These are phyloP conservation scores for Burhinus oedicnemus DNA, from an alignment of 2,113 vertebrate species.

Conservation along the genomic window DNA sequence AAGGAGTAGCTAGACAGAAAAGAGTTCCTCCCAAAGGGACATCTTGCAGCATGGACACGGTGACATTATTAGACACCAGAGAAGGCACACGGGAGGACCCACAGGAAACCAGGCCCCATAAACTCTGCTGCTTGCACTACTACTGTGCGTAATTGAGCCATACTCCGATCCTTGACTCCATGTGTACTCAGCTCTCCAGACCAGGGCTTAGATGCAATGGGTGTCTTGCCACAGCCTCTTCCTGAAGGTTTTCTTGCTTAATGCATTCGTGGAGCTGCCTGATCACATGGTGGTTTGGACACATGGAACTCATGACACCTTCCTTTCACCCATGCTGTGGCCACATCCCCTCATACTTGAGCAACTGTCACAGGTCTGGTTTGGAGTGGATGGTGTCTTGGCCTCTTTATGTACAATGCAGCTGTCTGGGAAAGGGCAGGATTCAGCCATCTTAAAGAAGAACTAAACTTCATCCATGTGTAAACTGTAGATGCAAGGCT, in stretches of 20 bases:
- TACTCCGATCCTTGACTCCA: background rate
- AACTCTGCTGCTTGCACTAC: background rate
- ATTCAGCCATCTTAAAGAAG: background rate
- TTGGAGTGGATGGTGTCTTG: background rate
- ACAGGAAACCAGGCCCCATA: background rate
- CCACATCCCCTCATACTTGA: background rate
- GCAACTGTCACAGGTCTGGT: fast-evolving
- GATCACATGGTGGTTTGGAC: background rate
- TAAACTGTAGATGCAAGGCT: background rate
- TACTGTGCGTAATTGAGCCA: background rate
- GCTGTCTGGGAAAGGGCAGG: background rate
- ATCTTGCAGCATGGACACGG: fast-evolving
- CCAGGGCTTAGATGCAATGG: background rate
- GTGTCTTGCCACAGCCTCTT: background rate
- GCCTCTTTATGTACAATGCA: background rate
- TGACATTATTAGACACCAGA: background rate
- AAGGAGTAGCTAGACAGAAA: background rate
- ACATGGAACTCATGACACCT: background rate
- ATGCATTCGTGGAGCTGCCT: background rate
- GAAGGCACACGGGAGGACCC: background rate
- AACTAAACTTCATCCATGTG: background rate
- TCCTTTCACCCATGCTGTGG: background rate
- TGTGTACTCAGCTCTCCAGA: background rate
- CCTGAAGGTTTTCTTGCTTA: background rate
- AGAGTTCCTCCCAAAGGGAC: background rate